Conservation (phyloP, 2,888 invertebrate species). For the Drosophila yooni region DNA sequence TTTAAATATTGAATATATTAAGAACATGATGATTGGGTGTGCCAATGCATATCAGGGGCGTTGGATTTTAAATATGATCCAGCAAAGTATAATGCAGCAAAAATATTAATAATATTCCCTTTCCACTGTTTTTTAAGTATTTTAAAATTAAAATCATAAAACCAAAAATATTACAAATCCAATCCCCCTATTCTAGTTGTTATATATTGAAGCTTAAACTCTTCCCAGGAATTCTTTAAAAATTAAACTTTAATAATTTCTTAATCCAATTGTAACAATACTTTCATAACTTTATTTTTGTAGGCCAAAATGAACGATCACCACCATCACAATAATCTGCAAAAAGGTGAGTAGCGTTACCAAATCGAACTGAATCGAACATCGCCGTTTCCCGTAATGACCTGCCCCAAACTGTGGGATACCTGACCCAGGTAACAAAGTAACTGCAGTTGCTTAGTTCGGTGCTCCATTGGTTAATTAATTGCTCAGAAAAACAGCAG, state of each 20-base stretch:
- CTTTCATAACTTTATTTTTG: conserved; percentile 8
- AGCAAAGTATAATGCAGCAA: not conserved
- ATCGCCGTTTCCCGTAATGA: conserved; percentile 9
- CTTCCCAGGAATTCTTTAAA: not conserved
- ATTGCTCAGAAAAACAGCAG: conserved; percentile 73
- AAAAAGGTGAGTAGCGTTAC: conserved; percentile 83
- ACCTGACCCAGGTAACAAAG: conserved; percentile 44
- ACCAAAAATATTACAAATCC: too few relatives aligned
- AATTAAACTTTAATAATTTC: not conserved
- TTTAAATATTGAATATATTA: too few relatives aligned
- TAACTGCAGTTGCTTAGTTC: conserved; percentile 30
- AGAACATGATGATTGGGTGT: not conserved
- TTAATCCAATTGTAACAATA: not conserved
- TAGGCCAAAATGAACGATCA: conserved; percentile 86
- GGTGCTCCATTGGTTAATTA: conserved; percentile 60
- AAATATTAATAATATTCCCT: not conserved
- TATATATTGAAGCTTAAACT: not conserved
- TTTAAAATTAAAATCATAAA: not conserved
- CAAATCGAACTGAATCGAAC: not conserved
- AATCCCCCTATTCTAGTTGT: not conserved
- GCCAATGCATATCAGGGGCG: not conserved
- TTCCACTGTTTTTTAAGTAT: not conserved
- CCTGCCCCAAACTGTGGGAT: conserved; percentile 37
- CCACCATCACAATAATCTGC: conserved; percentile 85
- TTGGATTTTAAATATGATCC: not conserved